Evolutionary conservation across 2,888 invertebrate species (phyloP).

Genomic region (Epirrhoe tristata): DNA sequence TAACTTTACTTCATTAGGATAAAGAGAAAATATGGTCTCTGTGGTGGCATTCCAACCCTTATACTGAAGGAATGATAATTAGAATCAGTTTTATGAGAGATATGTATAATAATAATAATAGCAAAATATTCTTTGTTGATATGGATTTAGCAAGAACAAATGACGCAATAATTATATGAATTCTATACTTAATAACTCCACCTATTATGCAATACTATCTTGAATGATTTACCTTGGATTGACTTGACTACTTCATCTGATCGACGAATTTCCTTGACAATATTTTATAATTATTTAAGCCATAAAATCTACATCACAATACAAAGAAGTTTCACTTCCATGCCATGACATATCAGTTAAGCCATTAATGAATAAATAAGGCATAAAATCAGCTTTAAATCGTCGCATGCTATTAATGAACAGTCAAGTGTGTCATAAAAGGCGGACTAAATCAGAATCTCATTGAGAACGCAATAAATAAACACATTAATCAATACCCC

Average conservation of each 20-base stretch:
- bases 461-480: constrained; percentile 32
- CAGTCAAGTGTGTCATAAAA: constrained; percentile 45
- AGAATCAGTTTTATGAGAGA: not conserved
- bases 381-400: constrained; percentile 28
- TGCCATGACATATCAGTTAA: constrained; percentile 21
- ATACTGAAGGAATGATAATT: constrained; percentile 7
- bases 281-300: constrained; percentile 15
- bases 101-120: not conserved
- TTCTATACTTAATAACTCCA: not conserved
- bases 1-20: constrained; percentile 40
- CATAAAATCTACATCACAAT: constrained; percentile 32
- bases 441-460: constrained; percentile 50
- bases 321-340: constrained; percentile 22
- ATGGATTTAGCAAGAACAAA: constrained; percentile 1
- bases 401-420: constrained; percentile 23
- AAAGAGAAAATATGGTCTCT: constrained; percentile 28
- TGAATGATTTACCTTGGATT: constrained; percentile 9
- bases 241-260: not conserved
- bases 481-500: constrained; percentile 35
- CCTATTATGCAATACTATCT: not conserved
- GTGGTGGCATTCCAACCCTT: constrained; percentile 20
- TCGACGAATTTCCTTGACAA: constrained; percentile 16
- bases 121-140: not conserved
- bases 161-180: not conserved
- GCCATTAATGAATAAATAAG: constrained; percentile 32